These are phyloP conservation scores for Brachionus rotundiformis DNA, from an alignment of 1,140 invertebrate species.

Conservation along the genomic window DNA sequence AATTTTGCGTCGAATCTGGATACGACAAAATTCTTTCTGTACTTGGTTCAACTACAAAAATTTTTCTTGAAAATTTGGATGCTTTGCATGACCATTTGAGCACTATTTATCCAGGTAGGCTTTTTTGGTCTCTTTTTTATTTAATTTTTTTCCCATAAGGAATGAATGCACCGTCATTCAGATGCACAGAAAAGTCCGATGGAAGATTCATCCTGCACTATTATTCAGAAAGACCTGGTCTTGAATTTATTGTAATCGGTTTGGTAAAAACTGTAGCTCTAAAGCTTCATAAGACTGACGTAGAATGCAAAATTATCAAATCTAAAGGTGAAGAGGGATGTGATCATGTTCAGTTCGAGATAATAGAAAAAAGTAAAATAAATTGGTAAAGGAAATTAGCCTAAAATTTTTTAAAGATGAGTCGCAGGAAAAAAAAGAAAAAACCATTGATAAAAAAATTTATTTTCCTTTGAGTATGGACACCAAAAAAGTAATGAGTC, in stretches of 20 bases:
- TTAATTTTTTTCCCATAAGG: slow-evolving; percentile 49
- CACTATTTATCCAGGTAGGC: slow-evolving; percentile 59
- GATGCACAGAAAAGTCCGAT: slow-evolving; percentile 67
- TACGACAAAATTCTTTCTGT: slow-evolving; percentile 62
- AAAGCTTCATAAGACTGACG: slow-evolving; percentile 84
- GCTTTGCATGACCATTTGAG: slow-evolving; percentile 63
- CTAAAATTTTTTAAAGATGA: slow-evolving; percentile 55
- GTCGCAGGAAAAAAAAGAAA: slow-evolving; percentile 69
- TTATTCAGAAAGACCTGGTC: slow-evolving; percentile 62
- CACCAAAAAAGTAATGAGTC: slow-evolving; percentile 66
- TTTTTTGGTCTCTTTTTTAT: neutral
- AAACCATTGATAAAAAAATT: slow-evolving; percentile 54
- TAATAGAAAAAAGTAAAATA: slow-evolving; percentile 74
- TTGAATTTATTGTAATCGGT: slow-evolving; percentile 61
- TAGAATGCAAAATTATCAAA: slow-evolving; percentile 81
- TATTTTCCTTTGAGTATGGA: neutral
- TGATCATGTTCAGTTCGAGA: slow-evolving; percentile 91
- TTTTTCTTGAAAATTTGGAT: slow-evolving; percentile 61
- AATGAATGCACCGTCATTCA: slow-evolving; percentile 64
- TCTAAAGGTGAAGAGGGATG: slow-evolving; percentile 74
- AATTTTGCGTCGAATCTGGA: slow-evolving; percentile 62
- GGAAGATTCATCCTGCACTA: slow-evolving; percentile 63
- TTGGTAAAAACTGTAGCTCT: slow-evolving; percentile 73
- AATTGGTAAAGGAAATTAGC: too few relatives aligned
- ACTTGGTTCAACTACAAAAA: slow-evolving; percentile 58